Evolutionary conservation across 2,888 invertebrate genomes (phyloP), one percentile per base, ranked within the genome.

Genomic region (Erynnis tages): DNA sequence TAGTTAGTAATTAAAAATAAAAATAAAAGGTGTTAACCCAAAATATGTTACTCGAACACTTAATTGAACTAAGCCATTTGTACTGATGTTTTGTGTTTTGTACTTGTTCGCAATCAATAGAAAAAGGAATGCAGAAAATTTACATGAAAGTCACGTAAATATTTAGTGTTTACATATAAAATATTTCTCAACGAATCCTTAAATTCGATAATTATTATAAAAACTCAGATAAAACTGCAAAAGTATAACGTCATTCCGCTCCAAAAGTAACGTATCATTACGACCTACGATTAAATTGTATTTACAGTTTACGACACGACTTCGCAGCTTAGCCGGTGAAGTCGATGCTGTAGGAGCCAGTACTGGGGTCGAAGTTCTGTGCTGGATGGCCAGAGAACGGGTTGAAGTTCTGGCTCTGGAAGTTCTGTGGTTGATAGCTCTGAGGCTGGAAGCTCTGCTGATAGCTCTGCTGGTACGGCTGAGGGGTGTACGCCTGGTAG

Each of bases 281-380:
- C 2, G 1, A 17, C 5, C 34, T 38, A 38, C 30, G 4, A n/a
- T 30, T 37, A 47, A 46, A 37, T 27, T 25, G 17, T 49, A 49
- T 49, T 41, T 49, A 49, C 49, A 49, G 10, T 2, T 40, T 34
- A 21, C 4, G 13, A 16, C 25, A 6, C 8, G 1, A 43, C 5
- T 30, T 13, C 5, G 11, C 16, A 8, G 27, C 4, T 72, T 90
- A 91, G 69, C 92, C 92, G 65, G 91, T 92, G 71, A 95, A 96
- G 70, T 93, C 93, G 59, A 96, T 93, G 58, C 93, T 91, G 78
- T 96, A 96, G 3, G 96, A 95, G 11, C 95, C 95, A 54, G 93
- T 91, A 71, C 86, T 91, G 34, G 94, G 91, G 69, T 95, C 93
- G 57, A 94, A 91, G 69, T 94, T 95, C 58, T 92, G 91, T 0